Percentiles rank a stretch among this genome's conserved stretches.
Evolutionary conservation across 2,888 invertebrate genomes (phyloP).

Genomic region (Seladonia tumulorum): DNA sequence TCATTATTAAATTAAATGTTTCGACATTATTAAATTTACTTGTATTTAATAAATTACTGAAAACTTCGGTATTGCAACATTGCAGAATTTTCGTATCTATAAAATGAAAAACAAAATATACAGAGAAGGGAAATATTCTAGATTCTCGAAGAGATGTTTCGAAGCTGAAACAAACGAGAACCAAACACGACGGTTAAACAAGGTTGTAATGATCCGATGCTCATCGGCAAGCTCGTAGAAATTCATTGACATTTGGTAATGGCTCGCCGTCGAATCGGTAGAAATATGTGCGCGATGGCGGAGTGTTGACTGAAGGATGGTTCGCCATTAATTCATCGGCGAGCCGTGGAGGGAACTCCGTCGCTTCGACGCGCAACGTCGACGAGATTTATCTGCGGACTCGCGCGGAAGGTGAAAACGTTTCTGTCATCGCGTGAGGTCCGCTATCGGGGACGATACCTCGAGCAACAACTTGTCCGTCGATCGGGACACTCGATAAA

Average conservation of each 20-base stretch:
- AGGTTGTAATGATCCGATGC: not conserved
- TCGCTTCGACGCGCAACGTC: slow-evolving; percentile 6
- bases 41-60: no score
- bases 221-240: not conserved
- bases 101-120: no score
- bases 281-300: slow-evolving; percentile 8
- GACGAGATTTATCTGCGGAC: slow-evolving; percentile 19
- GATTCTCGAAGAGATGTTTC: no score
- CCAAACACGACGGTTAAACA: not conserved
- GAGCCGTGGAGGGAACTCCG: not conserved
- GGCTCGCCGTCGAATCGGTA: not conserved
- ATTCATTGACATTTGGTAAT: slow-evolving; percentile 7
- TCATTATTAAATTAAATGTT: no score
- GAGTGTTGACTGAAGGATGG: slow-evolving; percentile 14
- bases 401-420: slow-evolving; percentile 23
- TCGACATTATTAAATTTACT: no score
- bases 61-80: no score
- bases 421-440: slow-evolving; percentile 25
- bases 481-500: slow-evolving; percentile 55
- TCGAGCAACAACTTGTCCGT: slow-evolving; percentile 49
- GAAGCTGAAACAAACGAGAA: not conserved
- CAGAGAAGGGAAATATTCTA: no score
- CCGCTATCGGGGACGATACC: slow-evolving; percentile 32
- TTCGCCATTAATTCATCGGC: not conserved
- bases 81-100: no score